Percentiles rank a stretch among this genome's conserved stretches.
phyloP scores from a whole-genome alignment of 2,797 vertebrate species.

The Pseudocheirus occidentalis region DNA sequence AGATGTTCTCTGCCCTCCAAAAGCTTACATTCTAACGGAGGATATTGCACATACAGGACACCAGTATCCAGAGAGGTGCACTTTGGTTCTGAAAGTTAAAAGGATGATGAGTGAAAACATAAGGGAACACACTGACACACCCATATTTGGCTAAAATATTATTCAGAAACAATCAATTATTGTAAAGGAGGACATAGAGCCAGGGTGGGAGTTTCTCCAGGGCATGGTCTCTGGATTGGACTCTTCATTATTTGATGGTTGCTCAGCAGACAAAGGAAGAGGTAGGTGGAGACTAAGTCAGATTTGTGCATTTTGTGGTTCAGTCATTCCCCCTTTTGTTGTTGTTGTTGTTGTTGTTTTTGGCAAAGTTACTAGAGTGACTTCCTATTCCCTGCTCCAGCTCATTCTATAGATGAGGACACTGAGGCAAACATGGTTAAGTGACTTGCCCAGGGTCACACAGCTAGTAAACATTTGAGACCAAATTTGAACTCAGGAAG shows the following conservation, averaged over 20 bases:
- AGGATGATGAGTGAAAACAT: not conserved
- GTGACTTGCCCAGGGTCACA: not conserved
- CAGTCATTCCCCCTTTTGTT: not conserved
- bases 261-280: not conserved
- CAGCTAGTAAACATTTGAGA: not conserved
- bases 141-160: not conserved
- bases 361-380: not conserved
- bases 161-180: not conserved
- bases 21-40: not conserved
- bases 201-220: not conserved
- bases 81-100: not conserved
- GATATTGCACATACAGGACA: not conserved
- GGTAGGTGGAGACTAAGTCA: not conserved
- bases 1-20: not conserved
- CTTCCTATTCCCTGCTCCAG: not conserved
- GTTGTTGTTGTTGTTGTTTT: not conserved
- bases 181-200: not conserved
- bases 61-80: not conserved
- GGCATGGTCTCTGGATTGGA: not conserved
- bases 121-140: not conserved
- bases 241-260: not conserved
- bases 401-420: not conserved
- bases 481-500: not conserved
- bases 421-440: not conserved
- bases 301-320: not conserved